These are phyloP conservation scores for Aculops lycopersici DNA, from an alignment of 1,140 invertebrate genomes.

Conservation along the genomic window DNA sequence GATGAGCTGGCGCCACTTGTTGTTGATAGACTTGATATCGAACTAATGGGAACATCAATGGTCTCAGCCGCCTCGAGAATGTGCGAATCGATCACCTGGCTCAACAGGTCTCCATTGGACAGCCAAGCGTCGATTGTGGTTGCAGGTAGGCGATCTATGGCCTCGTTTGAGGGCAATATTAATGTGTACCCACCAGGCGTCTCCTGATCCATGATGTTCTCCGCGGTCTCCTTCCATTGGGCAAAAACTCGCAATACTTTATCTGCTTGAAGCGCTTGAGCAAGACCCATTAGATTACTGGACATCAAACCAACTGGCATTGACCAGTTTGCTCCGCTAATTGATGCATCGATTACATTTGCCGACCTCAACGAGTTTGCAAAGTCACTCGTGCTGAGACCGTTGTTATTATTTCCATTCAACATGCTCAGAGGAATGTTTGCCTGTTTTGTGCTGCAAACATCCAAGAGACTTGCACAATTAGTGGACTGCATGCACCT, in stretches of 20 bases:
- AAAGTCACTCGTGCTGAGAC: too few species aligned
- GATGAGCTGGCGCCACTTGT: background rate
- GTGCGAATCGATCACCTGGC: conserved; percentile 8
- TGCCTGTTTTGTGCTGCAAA: too few species aligned
- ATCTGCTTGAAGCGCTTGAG: background rate
- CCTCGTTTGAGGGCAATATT: conserved; percentile 12
- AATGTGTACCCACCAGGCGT: conserved; percentile 9
- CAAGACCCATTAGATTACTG: too few species aligned
- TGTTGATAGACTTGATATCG: too few species aligned
- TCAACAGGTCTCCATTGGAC: conserved; percentile 6
- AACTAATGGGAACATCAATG: background rate
- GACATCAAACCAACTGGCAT: too few species aligned
- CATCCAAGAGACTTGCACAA: too few species aligned
- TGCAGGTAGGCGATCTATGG: conserved; percentile 9
- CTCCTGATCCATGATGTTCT: conserved; percentile 2
- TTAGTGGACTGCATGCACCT: too few species aligned
- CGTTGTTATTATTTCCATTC: too few species aligned
- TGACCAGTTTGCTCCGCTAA: too few species aligned
- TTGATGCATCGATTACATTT: too few species aligned
- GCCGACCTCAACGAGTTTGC: too few species aligned
- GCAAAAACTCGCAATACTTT: background rate
- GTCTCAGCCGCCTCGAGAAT: conserved; percentile 7
- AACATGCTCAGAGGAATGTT: too few species aligned
- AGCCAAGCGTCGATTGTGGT: conserved; percentile 9
- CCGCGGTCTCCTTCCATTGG: background rate